These are phyloP conservation scores for Euwallacea fornicatus DNA, from an alignment of 1,140 invertebrate genomes.

Conservation along the genomic window DNA sequence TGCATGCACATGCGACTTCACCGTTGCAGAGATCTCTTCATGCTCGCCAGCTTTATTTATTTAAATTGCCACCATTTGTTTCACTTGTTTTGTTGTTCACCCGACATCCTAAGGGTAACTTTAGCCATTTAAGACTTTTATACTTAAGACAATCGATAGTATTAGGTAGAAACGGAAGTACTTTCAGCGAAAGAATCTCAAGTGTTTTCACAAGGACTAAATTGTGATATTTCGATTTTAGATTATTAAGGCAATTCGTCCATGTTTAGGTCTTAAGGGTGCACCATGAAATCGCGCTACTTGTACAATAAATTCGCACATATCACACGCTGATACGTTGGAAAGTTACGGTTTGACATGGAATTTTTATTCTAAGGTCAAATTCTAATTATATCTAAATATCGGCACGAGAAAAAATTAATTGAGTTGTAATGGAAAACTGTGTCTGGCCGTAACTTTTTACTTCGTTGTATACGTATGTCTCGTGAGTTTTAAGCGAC, in stretches of 20 bases:
- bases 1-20: not conserved
- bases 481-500: no score
- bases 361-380: no score
- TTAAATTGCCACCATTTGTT: constrained; percentile 19
- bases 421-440: no score
- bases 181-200: constrained; percentile 4
- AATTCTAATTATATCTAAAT: no score
- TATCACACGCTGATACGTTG: no score
- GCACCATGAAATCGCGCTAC: no score
- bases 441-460: no score
- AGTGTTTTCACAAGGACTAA: constrained; percentile 19
- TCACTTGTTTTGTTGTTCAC: constrained; percentile 17
- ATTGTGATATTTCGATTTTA: constrained; percentile 13
- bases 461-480: no score
- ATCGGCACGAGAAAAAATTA: no score
- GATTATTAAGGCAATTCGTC: not conserved
- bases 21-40: constrained; percentile 3
- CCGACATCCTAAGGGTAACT: not conserved
- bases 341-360: no score
- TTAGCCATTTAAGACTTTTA: constrained; percentile 5
- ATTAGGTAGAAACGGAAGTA: constrained; percentile 6
- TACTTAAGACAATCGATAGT: constrained; percentile 6
- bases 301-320: no score
- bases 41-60: constrained; percentile 27
- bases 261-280: not conserved